phyloP scores from a whole-genome alignment of 2,797 vertebrate genomes.

The Acestrorhynchus altus region DNA sequence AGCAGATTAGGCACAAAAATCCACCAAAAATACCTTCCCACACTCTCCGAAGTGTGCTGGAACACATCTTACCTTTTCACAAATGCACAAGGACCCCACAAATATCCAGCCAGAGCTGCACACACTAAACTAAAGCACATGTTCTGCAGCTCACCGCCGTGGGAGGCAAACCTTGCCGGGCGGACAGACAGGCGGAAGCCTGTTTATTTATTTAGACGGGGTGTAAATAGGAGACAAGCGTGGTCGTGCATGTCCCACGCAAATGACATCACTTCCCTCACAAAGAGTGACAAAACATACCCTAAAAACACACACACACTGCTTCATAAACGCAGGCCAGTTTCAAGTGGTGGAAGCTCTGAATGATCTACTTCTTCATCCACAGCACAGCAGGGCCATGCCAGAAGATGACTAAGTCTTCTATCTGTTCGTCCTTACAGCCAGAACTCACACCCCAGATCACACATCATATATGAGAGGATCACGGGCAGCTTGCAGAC shows the following conservation, averaged over 20 bases:
- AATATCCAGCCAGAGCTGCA: background rate
- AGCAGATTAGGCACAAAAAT: background rate
- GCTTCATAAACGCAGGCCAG: background rate
- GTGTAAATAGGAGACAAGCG: conserved; percentile 60
- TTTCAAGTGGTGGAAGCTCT: background rate
- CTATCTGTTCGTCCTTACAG: background rate
- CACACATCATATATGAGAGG: background rate
- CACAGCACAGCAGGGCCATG: background rate
- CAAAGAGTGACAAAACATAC: conserved; percentile 7
- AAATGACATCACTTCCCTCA: conserved; percentile 38
- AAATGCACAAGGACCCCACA: background rate
- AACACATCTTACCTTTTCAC: background rate
- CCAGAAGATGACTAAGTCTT: background rate
- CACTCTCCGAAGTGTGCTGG: background rate
- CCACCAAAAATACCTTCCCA: conserved; percentile 11
- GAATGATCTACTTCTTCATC: background rate
- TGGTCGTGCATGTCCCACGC: conserved; percentile 37
- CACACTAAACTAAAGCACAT: background rate
- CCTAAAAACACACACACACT: conserved; percentile 14
- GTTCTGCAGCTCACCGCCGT: conserved; percentile 16
- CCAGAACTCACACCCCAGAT: background rate
- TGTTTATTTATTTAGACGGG: conserved; percentile 63
- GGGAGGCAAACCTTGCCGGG: conserved; percentile 55
- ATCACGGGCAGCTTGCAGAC: background rate
- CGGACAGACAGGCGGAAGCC: conserved; percentile 63